These are phyloP conservation scores for Platichthys stellatus DNA, from an alignment of 2,113 vertebrate genomes.

Conservation along the genomic window DNA sequence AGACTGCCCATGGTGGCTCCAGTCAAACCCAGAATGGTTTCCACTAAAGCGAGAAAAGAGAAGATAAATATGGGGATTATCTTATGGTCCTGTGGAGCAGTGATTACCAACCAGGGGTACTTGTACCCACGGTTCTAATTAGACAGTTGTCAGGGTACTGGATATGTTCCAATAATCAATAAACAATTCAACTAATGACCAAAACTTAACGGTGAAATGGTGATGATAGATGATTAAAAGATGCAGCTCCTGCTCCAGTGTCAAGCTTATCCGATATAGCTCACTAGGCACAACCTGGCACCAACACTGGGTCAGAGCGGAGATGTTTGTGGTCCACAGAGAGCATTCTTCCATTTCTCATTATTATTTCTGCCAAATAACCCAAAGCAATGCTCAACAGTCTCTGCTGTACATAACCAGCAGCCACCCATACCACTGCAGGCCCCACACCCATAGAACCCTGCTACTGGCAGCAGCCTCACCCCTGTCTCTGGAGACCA, in stretches of 20 bases:
- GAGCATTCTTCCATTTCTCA: not conserved
- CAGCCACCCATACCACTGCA: conserved; percentile 20
- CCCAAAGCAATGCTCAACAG: conserved; percentile 16
- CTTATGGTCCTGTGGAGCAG: not conserved
- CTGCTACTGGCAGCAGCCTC: conserved; percentile 55
- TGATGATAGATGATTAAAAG: too few species aligned
- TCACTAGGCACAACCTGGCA: not conserved
- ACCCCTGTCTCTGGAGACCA: conserved; percentile 46
- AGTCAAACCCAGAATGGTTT: conserved; percentile 95
- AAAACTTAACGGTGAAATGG: not conserved
- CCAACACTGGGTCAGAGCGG: not conserved
- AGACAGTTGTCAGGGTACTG: not conserved
- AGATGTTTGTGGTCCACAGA: not conserved
- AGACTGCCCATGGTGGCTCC: conserved; percentile 98
- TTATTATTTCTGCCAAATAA: not conserved
- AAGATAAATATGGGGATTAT: conserved; percentile 17
- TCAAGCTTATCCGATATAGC: not conserved
- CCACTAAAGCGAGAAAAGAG: conserved; percentile 83
- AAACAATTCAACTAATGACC: conserved; percentile 1
- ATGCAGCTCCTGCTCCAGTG: too few species aligned
- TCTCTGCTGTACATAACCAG: conserved; percentile 27
- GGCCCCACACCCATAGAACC: conserved; percentile 26
- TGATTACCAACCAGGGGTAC: not conserved
- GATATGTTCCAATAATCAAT: not conserved
- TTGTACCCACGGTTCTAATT: not conserved